Base-by-base conservation (phyloP, 2,888 invertebrate genomes). In the Morpho achilles region DNA sequence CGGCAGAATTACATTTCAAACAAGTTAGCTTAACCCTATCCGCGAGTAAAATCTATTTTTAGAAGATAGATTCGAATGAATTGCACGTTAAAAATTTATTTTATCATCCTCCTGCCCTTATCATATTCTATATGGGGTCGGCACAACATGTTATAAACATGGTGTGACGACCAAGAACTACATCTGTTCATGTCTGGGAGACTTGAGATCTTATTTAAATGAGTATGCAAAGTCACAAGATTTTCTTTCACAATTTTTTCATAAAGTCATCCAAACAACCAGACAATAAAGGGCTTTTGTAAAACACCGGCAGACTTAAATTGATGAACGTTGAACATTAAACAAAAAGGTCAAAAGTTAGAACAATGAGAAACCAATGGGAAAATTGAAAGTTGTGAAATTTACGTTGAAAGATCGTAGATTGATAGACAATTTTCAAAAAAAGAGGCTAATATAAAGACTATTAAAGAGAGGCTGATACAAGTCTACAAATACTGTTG, bases 1-100 rank as follows among this genome's bases (percentile, higher is more conserved):
- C 62, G 59, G 59, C 42, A 46, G 57, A 64, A 64, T 66, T 66
- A 66, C 62, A 66, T 64, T 66, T 62, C 59, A 59, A 63, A 63
- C 63, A 62, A 61, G 62, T 56, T 62, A 58, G 62, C 60, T 62
- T 59, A 62, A 62, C 52, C 48, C 53, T 39, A 41, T 45, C 52
- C 58, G 50, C 42, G 40, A 52, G 43, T 61, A 52, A n/a, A 41
- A 47, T 44, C 55, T 53, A 57, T 57, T 59, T 55, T 55, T 59
- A 55, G 22, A 55, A 22, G 55, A 50, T 58, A 53, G 58, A 50
- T 61, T 61, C 55, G 55, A 50, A 61, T 61, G 59, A 52, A 53
- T 57, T 44, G 52, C 48, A 45, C 58, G 10, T 41, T 8, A 42
- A 51, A 57, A 47, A 52, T 52, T 48, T 51, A 3, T 3, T 32